These are phyloP conservation scores for Sterrhoptilus dennistouni DNA, from an alignment of 2,113 vertebrate genomes.

Conservation along the genomic window DNA sequence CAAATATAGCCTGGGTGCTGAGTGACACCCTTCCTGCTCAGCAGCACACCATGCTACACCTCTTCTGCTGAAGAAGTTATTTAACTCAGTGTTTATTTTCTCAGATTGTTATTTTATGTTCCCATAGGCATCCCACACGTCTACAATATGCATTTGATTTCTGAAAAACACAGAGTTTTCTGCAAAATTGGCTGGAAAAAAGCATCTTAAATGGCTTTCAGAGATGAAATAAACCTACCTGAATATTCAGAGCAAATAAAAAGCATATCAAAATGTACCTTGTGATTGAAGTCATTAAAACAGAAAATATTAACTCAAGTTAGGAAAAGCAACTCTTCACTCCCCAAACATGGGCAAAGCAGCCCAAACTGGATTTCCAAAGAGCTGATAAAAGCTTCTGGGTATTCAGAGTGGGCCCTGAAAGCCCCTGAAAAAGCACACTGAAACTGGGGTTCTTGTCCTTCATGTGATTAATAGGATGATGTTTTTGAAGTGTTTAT, in stretches of 20 bases:
- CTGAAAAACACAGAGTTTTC: background rate
- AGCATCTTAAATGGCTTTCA: background rate
- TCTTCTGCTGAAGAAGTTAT: background rate
- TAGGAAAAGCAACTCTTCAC: background rate
- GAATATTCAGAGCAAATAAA: background rate
- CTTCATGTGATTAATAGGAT: background rate
- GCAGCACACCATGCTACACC: background rate
- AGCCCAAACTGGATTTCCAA: background rate
- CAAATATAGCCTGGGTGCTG: background rate
- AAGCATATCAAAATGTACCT: background rate
- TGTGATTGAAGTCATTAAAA: background rate
- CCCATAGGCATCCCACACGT: background rate
- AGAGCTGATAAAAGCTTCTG: background rate
- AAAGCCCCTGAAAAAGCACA: background rate
- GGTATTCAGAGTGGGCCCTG: background rate
- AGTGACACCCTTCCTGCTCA: background rate
- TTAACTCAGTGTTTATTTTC: background rate
- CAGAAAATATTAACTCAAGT: background rate
- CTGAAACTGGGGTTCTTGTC: background rate
- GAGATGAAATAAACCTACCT: background rate
- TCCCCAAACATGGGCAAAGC: background rate
- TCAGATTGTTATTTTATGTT: slow-evolving; percentile 12
- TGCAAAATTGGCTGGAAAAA: background rate
- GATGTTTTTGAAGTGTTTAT: background rate
- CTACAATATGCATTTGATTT: background rate